Base-by-base conservation (phyloP, 2,797 vertebrate species). In the Eospalax fontanierii region DNA sequence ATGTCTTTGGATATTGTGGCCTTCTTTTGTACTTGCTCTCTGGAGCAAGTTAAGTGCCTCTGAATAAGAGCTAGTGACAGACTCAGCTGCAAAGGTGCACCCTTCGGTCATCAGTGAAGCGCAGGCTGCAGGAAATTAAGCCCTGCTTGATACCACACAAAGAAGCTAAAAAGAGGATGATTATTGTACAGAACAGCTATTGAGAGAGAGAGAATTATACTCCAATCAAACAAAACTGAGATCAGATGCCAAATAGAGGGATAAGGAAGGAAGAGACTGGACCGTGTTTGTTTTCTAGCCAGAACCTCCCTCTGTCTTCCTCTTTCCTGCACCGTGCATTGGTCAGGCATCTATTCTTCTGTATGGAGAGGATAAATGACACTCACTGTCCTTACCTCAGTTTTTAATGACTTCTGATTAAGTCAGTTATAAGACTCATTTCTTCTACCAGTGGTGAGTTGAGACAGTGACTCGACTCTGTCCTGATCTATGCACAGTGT, bases 201-300 rank as follows among this genome's bases (percentile, higher is more conserved):
- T 71, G 24, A 54, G 50, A 54, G 50, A 54, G 50, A 50, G 12
- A 74, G 14, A 71, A 33, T 87, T 63, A 57, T 24, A 50, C 15
- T 92, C n/a, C 54, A 66, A 33, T 71, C 35, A 61, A 57, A 14
- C 28, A 90, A 92, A 87, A 70, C 87, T 87, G 59, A 74, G 26
- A 61, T 80, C 7, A 30, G 2, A 4, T 38, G 35, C n/a, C 61
- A 35, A 22, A 50, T 61, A 38, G 66, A 74, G n/a, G 40, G 59
- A 26, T 33, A 38, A 57, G 26, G 16, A 43, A 35, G 73, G 19
- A 57, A 68, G 73, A 38, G 18, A n/a, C n/a, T 78, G 7, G 26
- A 50, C 18, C 4, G 0, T 46, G 14, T 35, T 65, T 70, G 3
- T 57, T 87, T 76, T 73, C 59, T 35, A 63, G n/a, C 50, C 68